Conservation (phyloP, 2,888 invertebrate genomes). For the Drosophila anomalipes region DNA sequence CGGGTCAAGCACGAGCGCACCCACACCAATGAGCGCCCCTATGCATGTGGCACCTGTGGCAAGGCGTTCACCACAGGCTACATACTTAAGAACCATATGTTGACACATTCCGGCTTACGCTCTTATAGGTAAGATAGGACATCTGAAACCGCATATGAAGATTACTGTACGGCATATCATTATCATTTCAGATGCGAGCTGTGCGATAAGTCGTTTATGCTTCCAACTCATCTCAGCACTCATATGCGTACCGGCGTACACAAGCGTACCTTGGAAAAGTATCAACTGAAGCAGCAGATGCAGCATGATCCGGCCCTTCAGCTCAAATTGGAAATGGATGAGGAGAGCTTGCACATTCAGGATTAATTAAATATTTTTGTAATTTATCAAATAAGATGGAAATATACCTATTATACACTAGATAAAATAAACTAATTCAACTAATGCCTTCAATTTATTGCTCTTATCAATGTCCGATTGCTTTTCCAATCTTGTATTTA, state of each 20-base stretch:
- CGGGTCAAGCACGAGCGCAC: constrained; percentile 74
- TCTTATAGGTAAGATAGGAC: constrained; percentile 61
- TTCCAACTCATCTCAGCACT: constrained; percentile 73
- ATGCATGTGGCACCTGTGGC: constrained; percentile 71
- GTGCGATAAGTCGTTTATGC: constrained; percentile 74
- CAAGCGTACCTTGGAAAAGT: constrained; percentile 72
- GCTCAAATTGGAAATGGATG: constrained; percentile 70
- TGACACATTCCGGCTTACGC: constrained; percentile 74
- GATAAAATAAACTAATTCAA: constrained; percentile 38
- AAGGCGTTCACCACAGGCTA: constrained; percentile 77
- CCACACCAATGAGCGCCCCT: constrained; percentile 79
- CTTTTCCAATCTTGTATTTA: neutral
- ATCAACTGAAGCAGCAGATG: constrained; percentile 64
- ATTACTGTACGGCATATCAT: neutral
- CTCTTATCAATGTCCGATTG: neutral
- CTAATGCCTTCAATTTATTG: constrained; percentile 7
- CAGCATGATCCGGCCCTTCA: constrained; percentile 62
- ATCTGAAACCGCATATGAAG: neutral
- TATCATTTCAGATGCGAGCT: constrained; percentile 60
- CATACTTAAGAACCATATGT: constrained; percentile 72
- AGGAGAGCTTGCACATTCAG: constrained; percentile 70
- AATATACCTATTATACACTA: constrained; percentile 30
- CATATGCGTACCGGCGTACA: constrained; percentile 74
- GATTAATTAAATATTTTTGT: constrained; percentile 38
- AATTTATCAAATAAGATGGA: constrained; percentile 34